Conservation (phyloP, 2,888 invertebrate species). For the Hirtodrosophila trivittata region DNA sequence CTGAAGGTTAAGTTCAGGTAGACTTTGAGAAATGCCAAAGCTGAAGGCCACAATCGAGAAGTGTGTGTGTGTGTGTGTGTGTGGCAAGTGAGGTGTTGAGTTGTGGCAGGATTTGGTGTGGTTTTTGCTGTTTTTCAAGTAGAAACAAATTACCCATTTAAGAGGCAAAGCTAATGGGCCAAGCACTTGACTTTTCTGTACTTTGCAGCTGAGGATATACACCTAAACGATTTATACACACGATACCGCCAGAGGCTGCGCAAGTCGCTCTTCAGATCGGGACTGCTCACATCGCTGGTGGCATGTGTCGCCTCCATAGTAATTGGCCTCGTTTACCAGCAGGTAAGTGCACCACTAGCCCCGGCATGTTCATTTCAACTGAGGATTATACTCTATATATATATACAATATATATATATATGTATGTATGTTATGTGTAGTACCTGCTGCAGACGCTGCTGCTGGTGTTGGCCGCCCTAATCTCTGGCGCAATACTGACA, state of each 20-base stretch:
- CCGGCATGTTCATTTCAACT: too few relatives aligned
- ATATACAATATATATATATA: too few relatives aligned
- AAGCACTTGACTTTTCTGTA: constrained; percentile 30
- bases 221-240: constrained; percentile 84
- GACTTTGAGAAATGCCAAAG: too few relatives aligned
- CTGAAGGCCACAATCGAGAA: too few relatives aligned
- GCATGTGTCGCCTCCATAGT: constrained; percentile 83
- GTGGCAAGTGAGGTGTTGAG: too few relatives aligned
- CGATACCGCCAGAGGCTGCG: constrained; percentile 84
- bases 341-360: constrained; percentile 67
- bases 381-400: too few relatives aligned
- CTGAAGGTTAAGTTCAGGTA: too few relatives aligned
- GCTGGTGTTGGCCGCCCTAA: constrained; percentile 77
- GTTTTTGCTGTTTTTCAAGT: too few relatives aligned
- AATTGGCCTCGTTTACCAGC: constrained; percentile 79
- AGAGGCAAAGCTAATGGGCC: constrained; percentile 37
- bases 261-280: constrained; percentile 83
- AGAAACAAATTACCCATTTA: constrained; percentile 39
- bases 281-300: constrained; percentile 81
- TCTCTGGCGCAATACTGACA: constrained; percentile 82
- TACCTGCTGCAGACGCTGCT: constrained; percentile 76
- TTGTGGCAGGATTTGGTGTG: too few relatives aligned
- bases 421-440: constrained; percentile 45
- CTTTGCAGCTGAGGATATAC: constrained; percentile 82
- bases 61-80: too few relatives aligned